Evolutionary conservation across 2,888 invertebrate genomes (phyloP), one percentile per base, ranked within the genome.

Genomic region (Meganola albula): DNA sequence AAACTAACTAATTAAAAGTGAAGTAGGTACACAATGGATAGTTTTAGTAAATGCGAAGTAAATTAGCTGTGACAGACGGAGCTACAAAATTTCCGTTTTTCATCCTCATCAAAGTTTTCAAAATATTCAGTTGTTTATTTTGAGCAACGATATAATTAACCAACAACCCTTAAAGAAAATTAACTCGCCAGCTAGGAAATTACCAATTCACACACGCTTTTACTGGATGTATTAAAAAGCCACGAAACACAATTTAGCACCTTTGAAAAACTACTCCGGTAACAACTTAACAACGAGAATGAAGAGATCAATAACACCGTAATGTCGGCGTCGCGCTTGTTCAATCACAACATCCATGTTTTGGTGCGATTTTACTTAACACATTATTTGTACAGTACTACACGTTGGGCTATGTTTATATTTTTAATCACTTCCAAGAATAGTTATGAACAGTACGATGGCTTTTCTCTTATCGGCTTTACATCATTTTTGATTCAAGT

Each of bases 221-320:
- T 74, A 71, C 68, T 59, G 53, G 49, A 55, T 34, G 57, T 64
- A 72, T 73, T 71, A 64, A 65, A 62, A 63, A 64, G 69, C 75
- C 82, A 83, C 79, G 83, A 70, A 73, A 61, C 58, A 52, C 54
- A 53, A 64, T 63, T 84, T 83, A 83, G 70, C 82, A 80, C 76
- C 75, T 75, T 59, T 56, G 53, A 58, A 58, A 57, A 63, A 66
- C 53, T 59, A 58, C 59, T 47, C 58, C 55, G 42, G 51, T 37
- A 46, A 53, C 38, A 31, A 48, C 34, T 40, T 39, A 45, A 49
- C 38, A 43, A 40, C 38, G n/a, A 4, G 16, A 18, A 37, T 27
- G 31, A 42, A n/a, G n/a, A n/a, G n/a, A n/a, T n/a, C n/a, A 40
- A 24, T 36, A 27, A 32, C 12, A 10, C 31, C 9, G 8, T 21